Base-by-base conservation (phyloP, 2,113 vertebrate genomes). In the Melierax canorus region DNA sequence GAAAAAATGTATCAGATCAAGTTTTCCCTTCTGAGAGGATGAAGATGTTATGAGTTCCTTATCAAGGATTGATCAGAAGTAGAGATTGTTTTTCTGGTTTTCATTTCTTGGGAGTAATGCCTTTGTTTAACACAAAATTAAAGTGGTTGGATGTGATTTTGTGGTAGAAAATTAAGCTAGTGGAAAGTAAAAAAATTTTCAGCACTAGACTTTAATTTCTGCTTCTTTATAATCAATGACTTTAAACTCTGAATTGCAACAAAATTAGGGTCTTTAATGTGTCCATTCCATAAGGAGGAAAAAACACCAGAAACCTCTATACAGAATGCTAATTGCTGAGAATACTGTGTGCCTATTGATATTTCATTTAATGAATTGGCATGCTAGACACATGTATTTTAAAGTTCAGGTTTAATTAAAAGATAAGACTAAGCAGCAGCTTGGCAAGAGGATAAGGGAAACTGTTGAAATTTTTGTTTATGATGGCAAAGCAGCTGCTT, bases 361-460 rank as follows among this genome's bases (percentile, higher is more conserved):
- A 97, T 90, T 94, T 95, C 87, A 88, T 95, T 97, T 97, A 98
- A 98, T 96, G 97, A 97, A 96, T 83, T 94, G 77, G 62, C 62
- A 77, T 73, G 41, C 64, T 86, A 95, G 88, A 92, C 58, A 97
- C 88, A 94, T 94, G 97, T 95, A 96, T 95, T 97, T 97, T 97
- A 97, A 98, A 97, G 95, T 97, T 97, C 96, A 95, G 68, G 92
- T 97, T 98, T 98, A 98, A 98, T 98, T 98, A 98, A 98, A 98
- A 98, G 97, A 98, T 98, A 98, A 98, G 96, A 74, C 90, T 92
- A 86, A 97, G 82, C 74, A 95, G 94, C 74, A 96, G 58, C 94
- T 95, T 96, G 88, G 82, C 67, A 96, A 92, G 41, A 96, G 66
- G 92, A 95, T 91, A 93, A 91, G 59, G 30, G n/a, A 24, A 91